Percentiles rank a stretch among this genome's conserved stretches.
These are phyloP conservation scores for Scatophagus argus DNA, from an alignment of 2,113 vertebrate genomes.

Conservation along the genomic window DNA sequence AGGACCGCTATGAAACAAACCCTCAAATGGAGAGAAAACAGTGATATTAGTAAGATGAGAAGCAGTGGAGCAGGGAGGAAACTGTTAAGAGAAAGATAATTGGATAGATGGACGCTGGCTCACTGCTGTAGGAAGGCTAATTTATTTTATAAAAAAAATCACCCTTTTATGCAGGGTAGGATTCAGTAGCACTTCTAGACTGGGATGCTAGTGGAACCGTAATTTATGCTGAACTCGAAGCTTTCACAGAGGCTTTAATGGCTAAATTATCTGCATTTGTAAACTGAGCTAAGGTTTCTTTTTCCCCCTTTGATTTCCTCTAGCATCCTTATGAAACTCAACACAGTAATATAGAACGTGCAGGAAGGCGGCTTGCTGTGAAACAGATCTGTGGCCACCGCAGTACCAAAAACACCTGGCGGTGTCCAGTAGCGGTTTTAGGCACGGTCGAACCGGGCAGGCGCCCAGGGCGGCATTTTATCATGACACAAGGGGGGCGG, in stretches of 20 bases:
- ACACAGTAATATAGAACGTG: neutral
- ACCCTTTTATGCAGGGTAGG: neutral
- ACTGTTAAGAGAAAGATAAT: conserved; percentile 7
- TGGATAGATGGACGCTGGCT: neutral
- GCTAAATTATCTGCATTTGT: neutral
- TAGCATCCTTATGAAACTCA: neutral
- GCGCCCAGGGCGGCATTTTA: no score
- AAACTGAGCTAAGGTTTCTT: neutral
- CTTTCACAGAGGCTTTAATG: neutral
- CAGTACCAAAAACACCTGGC: neutral
- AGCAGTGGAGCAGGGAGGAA: neutral
- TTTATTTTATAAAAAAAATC: neutral
- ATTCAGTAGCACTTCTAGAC: neutral
- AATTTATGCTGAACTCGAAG: neutral
- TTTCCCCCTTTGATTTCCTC: neutral
- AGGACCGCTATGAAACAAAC: neutral
- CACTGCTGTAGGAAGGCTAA: neutral
- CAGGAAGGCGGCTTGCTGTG: neutral
- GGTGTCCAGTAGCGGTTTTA: no score
- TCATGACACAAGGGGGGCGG: no score
- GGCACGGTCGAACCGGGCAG: no score
- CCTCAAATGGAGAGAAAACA: neutral
- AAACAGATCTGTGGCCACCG: no score
- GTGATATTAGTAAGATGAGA: neutral
- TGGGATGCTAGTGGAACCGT: neutral